These are phyloP conservation scores for Pristionchus mayeri DNA, from an alignment of 2,888 invertebrate genomes.

Conservation along the genomic window DNA sequence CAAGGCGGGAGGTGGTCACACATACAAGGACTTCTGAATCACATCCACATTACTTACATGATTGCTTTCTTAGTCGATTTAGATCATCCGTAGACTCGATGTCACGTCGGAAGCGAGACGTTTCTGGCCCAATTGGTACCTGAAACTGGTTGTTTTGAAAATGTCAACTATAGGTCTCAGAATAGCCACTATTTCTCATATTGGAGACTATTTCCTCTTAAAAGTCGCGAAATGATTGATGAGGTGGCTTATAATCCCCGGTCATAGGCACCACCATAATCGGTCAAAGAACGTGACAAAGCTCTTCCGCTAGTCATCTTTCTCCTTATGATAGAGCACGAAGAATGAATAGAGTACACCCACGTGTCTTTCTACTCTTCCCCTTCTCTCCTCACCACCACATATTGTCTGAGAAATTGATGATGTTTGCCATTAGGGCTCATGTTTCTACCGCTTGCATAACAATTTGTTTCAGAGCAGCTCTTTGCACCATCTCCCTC, in stretches of 20 bases:
- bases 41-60: too few species aligned
- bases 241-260: too few species aligned
- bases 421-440: slow-evolving; percentile 13
- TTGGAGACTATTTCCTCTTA: too few species aligned
- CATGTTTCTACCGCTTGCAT: slow-evolving; percentile 27
- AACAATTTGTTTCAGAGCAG: not conserved
- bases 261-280: slow-evolving; percentile 3
- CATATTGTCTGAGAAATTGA: not conserved
- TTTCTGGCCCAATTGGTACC: not conserved
- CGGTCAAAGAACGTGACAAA: not conserved
- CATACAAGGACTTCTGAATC: too few species aligned
- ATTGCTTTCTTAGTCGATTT: not conserved
- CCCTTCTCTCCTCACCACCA: too few species aligned
- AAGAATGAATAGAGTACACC: too few species aligned
- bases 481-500: too few species aligned
- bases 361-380: too few species aligned
- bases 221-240: slow-evolving; percentile 30
- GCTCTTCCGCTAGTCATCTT: too few species aligned
- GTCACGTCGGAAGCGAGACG: slow-evolving; percentile 3
- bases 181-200: too few species aligned
- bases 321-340: too few species aligned
- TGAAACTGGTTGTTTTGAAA: not conserved
- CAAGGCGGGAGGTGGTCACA: too few species aligned
- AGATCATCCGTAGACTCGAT: slow-evolving; percentile 6
- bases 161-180: not conserved